phyloP scores from a whole-genome alignment of 2,888 invertebrate genomes.

The Agonopterix subpropinquella region DNA sequence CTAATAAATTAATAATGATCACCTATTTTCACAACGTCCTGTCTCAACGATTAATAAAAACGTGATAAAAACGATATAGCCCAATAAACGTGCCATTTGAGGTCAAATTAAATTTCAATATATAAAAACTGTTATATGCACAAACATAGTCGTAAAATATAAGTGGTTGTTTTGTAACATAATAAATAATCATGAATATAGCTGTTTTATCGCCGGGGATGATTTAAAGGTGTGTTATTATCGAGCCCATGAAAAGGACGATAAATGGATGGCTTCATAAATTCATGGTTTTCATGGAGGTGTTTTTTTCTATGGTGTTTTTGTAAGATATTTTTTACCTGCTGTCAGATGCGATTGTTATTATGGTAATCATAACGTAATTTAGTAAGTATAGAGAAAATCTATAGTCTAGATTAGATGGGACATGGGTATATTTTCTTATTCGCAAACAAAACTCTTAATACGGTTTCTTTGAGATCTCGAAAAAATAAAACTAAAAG shows the following conservation, averaged over 20 bases:
- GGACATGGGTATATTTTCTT: too few relatives aligned
- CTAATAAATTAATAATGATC: too few relatives aligned
- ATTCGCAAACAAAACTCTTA: too few relatives aligned
- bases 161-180: conserved; percentile 36
- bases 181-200: conserved; percentile 36
- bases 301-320: neutral
- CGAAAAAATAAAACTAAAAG: too few relatives aligned
- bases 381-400: too few relatives aligned
- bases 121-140: conserved; percentile 18
- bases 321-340: neutral
- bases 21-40: conserved; percentile 7
- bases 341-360: neutral
- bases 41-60: conserved; percentile 27
- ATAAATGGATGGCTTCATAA: conserved; percentile 11
- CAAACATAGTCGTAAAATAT: conserved; percentile 21
- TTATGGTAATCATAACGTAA: too few relatives aligned
- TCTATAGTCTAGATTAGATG: too few relatives aligned
- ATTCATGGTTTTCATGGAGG: conserved; percentile 9
- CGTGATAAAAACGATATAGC: conserved; percentile 13
- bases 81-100: conserved; percentile 27
- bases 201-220: conserved; percentile 29
- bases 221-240: conserved; percentile 32
- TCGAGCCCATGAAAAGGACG: conserved; percentile 10
- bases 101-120: conserved; percentile 26
- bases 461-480: too few relatives aligned